Evolutionary conservation across 2,888 invertebrate genomes (phyloP).

Genomic region (Steinernema carpocapsae): DNA sequence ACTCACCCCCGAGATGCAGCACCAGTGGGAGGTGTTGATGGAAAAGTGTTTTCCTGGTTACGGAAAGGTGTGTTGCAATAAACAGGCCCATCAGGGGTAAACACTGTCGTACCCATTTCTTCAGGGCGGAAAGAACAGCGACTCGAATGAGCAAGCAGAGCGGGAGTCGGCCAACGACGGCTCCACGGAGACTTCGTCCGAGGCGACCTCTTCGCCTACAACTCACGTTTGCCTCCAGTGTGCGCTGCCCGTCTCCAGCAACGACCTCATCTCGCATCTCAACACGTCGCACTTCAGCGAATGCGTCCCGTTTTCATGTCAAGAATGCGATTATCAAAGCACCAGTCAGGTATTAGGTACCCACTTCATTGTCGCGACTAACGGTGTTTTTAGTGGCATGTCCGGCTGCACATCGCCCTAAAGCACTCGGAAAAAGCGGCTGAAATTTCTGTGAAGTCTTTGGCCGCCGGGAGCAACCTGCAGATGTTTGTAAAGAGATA

Average conservation of each 20-base stretch:
- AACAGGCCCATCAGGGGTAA: not conserved
- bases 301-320: constrained; percentile 48
- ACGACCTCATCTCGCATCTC: constrained; percentile 43
- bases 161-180: constrained; percentile 31
- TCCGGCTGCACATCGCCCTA: constrained; percentile 40
- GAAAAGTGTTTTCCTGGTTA: constrained; percentile 59
- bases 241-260: constrained; percentile 45
- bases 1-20: constrained; percentile 52
- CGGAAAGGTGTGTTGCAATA: constrained; percentile 41
- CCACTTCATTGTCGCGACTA: too few species aligned
- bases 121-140: constrained; percentile 28
- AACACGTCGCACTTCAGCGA: constrained; percentile 41
- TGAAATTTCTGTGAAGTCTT: constrained; percentile 38
- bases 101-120: not conserved
- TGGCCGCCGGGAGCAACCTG: constrained; percentile 43
- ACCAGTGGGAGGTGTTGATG: constrained; percentile 54
- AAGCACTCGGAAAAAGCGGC: constrained; percentile 42
- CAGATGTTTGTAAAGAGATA: constrained; percentile 43
- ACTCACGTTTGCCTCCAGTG: constrained; percentile 48
- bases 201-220: constrained; percentile 11
- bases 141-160: not conserved
- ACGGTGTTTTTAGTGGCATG: constrained; percentile 39
- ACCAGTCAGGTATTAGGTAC: constrained; percentile 37
- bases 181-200: constrained; percentile 18
- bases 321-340: constrained; percentile 41